These are phyloP conservation scores for Dryobates pubescens DNA, from an alignment of 2,797 vertebrate species.

Conservation along the genomic window DNA sequence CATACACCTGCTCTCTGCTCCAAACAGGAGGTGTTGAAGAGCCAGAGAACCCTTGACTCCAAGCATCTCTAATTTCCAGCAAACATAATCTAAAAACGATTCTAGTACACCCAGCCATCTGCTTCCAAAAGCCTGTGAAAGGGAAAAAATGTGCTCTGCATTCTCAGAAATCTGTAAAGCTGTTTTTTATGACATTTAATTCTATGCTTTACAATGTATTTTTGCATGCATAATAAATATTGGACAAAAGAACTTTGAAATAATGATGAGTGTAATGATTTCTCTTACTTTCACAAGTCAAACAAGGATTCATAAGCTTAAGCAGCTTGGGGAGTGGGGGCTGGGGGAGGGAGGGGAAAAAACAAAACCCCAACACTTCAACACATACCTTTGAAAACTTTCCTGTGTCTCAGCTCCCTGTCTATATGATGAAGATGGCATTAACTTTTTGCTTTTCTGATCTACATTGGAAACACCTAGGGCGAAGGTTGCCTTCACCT, in stretches of 20 bases:
- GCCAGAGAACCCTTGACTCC: not conserved
- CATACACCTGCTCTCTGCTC: not conserved
- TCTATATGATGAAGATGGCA: not conserved
- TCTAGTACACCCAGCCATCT: slow-evolving; percentile 45
- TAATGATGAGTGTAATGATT: not conserved
- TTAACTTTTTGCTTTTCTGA: not conserved
- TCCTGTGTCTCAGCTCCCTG: not conserved
- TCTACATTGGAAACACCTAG: not conserved
- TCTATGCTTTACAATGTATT: not conserved
- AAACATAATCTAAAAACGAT: not conserved
- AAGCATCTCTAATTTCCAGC: slow-evolving; percentile 18
- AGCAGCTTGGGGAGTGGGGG: too few species aligned
- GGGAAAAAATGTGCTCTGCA: not conserved
- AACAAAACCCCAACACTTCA: not conserved
- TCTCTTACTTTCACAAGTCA: not conserved
- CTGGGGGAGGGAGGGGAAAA: not conserved
- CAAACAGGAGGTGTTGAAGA: not conserved
- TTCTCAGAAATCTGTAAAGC: slow-evolving; percentile 25
- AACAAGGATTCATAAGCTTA: not conserved
- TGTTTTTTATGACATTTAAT: not conserved
- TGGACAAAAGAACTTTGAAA: not conserved
- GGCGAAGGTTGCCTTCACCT: not conserved
- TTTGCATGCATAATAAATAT: not conserved
- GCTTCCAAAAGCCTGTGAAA: slow-evolving; percentile 15
- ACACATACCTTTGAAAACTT: not conserved